Evolutionary conservation across 2,797 vertebrate genomes (phyloP).

Genomic region (Balearica regulorum): DNA sequence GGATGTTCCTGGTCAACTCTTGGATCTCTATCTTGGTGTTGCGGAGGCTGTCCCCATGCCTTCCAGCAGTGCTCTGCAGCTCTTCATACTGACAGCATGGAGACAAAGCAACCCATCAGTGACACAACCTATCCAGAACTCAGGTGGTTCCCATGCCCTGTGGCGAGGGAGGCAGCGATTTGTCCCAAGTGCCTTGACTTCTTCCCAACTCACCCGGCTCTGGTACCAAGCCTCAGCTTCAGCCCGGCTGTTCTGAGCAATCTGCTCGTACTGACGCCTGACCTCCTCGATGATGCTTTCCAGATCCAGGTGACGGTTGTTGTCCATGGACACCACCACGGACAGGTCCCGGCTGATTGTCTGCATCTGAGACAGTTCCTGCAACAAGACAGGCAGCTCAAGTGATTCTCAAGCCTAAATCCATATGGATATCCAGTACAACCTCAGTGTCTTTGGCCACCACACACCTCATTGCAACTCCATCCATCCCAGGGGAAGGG

Average conservation of each 20-base stretch:
- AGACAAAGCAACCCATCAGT: no score
- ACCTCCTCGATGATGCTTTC: slow-evolving; percentile 88
- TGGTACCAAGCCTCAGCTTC: slow-evolving; percentile 46
- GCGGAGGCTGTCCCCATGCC: no score
- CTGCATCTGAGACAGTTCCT: slow-evolving; percentile 85
- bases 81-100: no score
- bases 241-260: no score
- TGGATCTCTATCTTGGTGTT: no score
- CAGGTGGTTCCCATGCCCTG: accelerated
- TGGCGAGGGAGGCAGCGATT: no score
- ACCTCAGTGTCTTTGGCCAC: background rate
- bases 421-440: no score
- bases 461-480: accelerated
- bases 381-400: no score
- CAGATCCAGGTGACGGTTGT: slow-evolving; percentile 86
- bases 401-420: no score
- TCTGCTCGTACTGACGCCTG: slow-evolving; percentile 79
- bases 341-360: slow-evolving; percentile 88
- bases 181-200: slow-evolving; percentile 42
- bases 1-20: no score
- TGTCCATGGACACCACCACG: slow-evolving; percentile 93
- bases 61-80: background rate
- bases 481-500: background rate
- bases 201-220: slow-evolving; percentile 24
- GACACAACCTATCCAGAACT: accelerated